Evolutionary conservation across 2,113 vertebrate species (phyloP).

Genomic region (Fukomys damarensis): DNA sequence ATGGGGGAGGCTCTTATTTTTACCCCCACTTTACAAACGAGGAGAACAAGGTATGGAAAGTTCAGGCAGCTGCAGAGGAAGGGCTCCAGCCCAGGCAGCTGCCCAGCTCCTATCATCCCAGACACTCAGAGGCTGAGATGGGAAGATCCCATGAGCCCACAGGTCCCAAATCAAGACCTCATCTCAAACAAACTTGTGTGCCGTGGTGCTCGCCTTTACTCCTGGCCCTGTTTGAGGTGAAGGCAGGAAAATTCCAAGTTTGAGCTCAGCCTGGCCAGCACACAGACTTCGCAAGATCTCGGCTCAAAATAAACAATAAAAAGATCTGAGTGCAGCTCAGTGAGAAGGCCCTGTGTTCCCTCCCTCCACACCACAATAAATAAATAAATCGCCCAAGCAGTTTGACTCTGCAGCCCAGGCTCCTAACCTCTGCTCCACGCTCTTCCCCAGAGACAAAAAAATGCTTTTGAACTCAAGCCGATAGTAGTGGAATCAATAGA

Average conservation of each 20-base stretch:
- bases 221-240: neutral
- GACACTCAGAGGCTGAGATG: neutral
- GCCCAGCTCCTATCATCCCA: neutral
- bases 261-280: neutral
- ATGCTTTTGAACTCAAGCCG: neutral
- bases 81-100: neutral
- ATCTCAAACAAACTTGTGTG: neutral
- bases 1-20: constrained; percentile 57
- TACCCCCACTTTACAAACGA: constrained; percentile 56
- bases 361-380: neutral
- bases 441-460: neutral
- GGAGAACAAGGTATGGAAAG: constrained; percentile 59
- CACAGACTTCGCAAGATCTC: neutral
- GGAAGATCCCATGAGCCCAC: neutral
- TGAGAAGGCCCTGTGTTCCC: neutral
- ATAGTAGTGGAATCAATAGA: neutral
- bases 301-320: neutral
- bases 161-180: neutral
- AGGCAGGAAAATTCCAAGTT: neutral
- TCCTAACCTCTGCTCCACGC: neutral
- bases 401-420: neutral
- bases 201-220: neutral
- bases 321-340: neutral
- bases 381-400: neutral
- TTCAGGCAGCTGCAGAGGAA: constrained; percentile 46